Evolutionary conservation across 1,140 invertebrate genomes (phyloP).

Genomic region (Euschistus heros): DNA sequence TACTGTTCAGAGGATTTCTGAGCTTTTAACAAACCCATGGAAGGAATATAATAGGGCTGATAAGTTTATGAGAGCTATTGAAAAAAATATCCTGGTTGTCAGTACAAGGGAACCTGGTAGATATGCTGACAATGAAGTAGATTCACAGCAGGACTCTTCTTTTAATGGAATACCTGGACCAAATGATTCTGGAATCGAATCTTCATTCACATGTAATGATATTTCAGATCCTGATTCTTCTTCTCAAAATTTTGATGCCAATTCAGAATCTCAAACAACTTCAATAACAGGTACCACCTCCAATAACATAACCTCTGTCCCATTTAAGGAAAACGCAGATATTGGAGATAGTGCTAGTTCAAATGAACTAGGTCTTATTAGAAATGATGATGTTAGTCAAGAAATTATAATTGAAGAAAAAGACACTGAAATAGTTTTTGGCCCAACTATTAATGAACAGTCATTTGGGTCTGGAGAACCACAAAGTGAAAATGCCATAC

Average conservation of each 20-base stretch:
- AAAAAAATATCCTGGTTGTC: constrained; percentile 90
- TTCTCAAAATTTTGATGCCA: neutral
- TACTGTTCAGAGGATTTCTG: constrained; percentile 90
- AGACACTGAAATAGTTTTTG: constrained; percentile 20
- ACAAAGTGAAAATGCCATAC: neutral
- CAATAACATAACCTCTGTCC: neutral
- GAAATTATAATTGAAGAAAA: constrained; percentile 8
- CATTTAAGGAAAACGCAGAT: neutral
- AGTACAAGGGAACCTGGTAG: constrained; percentile 80
- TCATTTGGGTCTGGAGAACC: neutral
- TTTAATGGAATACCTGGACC: constrained; percentile 26
- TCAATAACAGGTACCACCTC: neutral
- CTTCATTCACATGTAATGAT: constrained; percentile 22
- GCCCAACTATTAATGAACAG: constrained; percentile 3
- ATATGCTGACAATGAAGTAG: constrained; percentile 18
- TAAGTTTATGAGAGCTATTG: constrained; percentile 90
- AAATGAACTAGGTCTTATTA: neutral
- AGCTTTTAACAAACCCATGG: constrained; percentile 78
- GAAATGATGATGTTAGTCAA: constrained; percentile 11
- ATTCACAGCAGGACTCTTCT: constrained; percentile 20
- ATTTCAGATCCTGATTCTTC: constrained; percentile 18
- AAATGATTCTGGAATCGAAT: constrained; percentile 24
- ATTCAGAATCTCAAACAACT: neutral
- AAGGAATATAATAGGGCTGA: constrained; percentile 91
- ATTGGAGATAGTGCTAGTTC: neutral